phyloP scores from a whole-genome alignment of 1,140 invertebrate genomes.

The Stegodyphus dumicola region DNA sequence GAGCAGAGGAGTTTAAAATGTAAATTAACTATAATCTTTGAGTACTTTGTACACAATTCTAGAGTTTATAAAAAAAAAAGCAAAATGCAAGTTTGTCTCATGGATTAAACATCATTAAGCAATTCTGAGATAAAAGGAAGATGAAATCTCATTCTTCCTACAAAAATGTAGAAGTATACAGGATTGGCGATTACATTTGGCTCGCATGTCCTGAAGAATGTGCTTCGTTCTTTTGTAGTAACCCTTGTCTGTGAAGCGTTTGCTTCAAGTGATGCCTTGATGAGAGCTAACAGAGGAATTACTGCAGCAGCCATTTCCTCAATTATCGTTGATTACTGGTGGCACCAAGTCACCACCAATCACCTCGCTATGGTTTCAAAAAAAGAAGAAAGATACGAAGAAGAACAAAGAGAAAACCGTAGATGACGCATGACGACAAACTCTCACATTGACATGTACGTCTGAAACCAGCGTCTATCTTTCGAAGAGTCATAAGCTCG shows the following conservation, averaged over 20 bases:
- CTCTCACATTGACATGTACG: no score
- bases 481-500: no score
- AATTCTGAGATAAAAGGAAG: no score
- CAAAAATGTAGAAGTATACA: not conserved
- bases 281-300: conserved; percentile 55
- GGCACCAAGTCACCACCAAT: conserved; percentile 50
- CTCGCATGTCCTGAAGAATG: not conserved
- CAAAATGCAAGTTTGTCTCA: no score
- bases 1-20: no score
- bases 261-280: conserved; percentile 43
- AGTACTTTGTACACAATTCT: no score
- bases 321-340: conserved; percentile 55
- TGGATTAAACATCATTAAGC: no score
- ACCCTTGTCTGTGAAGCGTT: conserved; percentile 16
- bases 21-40: no score
- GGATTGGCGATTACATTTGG: not conserved
- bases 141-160: no score
- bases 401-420: conserved; percentile 21
- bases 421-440: conserved; percentile 34
- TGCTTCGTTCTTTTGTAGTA: not conserved
- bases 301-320: conserved; percentile 53
- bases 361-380: not conserved
- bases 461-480: no score
- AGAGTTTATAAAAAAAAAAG: no score
- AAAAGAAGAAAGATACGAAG: conserved; percentile 41